Conservation (phyloP, 2,113 vertebrate species). For the Ctenodactylus gundi region DNA sequence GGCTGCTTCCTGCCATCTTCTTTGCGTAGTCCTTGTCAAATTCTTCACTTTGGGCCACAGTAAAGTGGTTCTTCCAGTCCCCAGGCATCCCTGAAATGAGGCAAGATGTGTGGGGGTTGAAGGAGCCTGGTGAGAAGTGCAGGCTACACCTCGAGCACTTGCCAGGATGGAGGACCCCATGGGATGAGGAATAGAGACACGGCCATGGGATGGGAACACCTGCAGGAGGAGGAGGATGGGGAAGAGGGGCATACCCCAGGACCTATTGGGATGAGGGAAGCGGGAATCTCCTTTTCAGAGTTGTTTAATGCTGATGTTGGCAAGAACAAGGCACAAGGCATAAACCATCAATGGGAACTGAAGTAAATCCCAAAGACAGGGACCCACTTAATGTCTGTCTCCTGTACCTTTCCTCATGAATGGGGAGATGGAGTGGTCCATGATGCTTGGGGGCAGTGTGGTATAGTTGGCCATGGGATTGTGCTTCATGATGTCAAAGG, state of each 20-base stretch:
- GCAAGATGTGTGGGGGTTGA: not conserved
- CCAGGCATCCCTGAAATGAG: constrained; percentile 74
- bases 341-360: not conserved
- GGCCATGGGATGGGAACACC: no score
- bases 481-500: constrained; percentile 88
- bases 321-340: not conserved
- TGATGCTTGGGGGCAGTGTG: not conserved
- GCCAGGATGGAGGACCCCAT: not conserved
- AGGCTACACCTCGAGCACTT: fast-evolving
- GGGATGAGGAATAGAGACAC: no score
- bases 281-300: not conserved
- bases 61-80: constrained; percentile 85
- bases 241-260: no score
- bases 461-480: constrained; percentile 86
- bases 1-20: constrained; percentile 74
- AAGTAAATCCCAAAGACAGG: not conserved
- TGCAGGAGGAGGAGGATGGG: not conserved
- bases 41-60: constrained; percentile 78
- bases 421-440: constrained; percentile 79
- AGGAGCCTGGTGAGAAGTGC: not conserved
- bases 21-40: constrained; percentile 76
- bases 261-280: no score
- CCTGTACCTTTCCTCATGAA: constrained; percentile 80
- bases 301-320: not conserved
- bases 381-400: not conserved